A percentile compares a stretch with the other conserved stretches of the same genome.
These are phyloP conservation scores for Yponomeuta evonymella DNA, from an alignment of 2,888 invertebrate species.

Conservation along the genomic window DNA sequence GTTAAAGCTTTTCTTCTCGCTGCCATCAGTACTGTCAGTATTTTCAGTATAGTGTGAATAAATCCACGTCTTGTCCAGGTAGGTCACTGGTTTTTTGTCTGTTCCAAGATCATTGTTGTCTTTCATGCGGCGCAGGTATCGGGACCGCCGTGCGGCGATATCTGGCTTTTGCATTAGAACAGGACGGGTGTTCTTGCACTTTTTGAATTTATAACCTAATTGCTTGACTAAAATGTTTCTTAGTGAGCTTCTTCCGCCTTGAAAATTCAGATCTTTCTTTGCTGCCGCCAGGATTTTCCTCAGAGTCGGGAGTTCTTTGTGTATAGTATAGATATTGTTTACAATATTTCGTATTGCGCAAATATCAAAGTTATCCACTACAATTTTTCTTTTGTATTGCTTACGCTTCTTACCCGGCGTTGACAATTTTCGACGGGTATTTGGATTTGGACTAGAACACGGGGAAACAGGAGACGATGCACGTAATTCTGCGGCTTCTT, in stretches of 20 bases:
- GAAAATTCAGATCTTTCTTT: no score
- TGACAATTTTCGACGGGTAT: not conserved
- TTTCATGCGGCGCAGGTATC: not conserved
- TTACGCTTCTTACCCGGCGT: no score
- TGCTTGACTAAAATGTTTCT: conserved; percentile 18
- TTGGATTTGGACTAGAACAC: not conserved
- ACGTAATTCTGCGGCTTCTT: not conserved
- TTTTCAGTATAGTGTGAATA: not conserved
- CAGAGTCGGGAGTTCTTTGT: no score
- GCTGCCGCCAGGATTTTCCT: no score
- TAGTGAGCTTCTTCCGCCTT: not conserved
- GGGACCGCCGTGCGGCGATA: not conserved
- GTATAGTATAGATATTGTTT: no score
- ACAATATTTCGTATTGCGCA: no score
- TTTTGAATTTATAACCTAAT: not conserved
- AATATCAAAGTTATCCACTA: not conserved
- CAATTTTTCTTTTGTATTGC: not conserved
- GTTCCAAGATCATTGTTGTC: not conserved
- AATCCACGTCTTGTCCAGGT: not conserved
- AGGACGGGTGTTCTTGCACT: not conserved
- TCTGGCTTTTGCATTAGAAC: not conserved
- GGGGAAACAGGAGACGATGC: not conserved
- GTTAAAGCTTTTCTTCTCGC: not conserved
- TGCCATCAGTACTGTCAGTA: not conserved
- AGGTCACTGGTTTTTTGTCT: not conserved